Percentiles rank a stretch among this genome's conserved stretches.
Conservation (phyloP, 2,888 invertebrate species). For the Lasioglossum malachurum region DNA sequence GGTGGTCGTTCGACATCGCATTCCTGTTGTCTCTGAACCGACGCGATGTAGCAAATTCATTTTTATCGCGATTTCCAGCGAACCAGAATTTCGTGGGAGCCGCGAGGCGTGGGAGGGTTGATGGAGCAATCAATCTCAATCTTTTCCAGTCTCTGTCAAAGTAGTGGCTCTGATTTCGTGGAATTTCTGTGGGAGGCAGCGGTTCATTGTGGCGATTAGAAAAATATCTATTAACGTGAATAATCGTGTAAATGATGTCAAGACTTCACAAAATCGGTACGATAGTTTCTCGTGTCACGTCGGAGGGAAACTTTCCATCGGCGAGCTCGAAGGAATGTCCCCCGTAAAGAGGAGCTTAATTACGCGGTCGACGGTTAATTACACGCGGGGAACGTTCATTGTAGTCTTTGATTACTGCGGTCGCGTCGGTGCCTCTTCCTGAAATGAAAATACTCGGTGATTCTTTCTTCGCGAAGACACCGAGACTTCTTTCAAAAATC, state of each 20-base stretch:
- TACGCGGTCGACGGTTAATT: constrained; percentile 56
- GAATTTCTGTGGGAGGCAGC: neutral
- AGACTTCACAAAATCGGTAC: neutral
- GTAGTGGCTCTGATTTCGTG: neutral
- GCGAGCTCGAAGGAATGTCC: constrained; percentile 33
- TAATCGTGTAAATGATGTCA: neutral
- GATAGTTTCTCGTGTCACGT: neutral
- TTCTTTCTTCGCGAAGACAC: constrained; percentile 13
- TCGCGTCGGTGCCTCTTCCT: constrained; percentile 34
- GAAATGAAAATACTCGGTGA: constrained; percentile 32
- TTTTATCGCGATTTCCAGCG: neutral
- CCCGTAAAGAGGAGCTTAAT: constrained; percentile 52
- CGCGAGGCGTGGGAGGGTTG: neutral
- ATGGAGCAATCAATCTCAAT: neutral
- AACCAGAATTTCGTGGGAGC: neutral
- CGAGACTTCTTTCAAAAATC: neutral
- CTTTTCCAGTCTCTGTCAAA: neutral
- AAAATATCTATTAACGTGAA: neutral
- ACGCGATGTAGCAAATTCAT: neutral
- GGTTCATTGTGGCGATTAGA: neutral
- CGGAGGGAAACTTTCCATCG: constrained; percentile 31
- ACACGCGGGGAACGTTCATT: constrained; percentile 42
- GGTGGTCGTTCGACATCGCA: neutral
- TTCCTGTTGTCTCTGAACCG: neutral
- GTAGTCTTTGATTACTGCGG: constrained; percentile 59